Percentiles rank a stretch among this genome's conserved stretches.
Evolutionary conservation across 2,113 vertebrate genomes (phyloP).

Genomic region (Hippocampus abdominalis): DNA sequence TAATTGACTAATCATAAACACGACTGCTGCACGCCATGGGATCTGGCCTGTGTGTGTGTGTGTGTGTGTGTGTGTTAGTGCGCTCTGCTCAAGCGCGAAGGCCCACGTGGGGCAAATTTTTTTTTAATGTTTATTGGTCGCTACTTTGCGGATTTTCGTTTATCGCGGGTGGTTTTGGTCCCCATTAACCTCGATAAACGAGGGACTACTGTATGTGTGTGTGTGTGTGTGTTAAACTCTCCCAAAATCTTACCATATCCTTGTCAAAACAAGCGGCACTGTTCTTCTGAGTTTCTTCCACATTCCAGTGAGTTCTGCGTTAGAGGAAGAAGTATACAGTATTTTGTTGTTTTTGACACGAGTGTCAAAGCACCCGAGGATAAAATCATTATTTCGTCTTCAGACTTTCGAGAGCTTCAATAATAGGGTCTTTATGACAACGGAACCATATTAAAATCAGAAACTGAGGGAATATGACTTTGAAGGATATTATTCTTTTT

Average conservation of each 20-base stretch:
- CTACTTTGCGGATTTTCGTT: no score
- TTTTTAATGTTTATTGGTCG: no score
- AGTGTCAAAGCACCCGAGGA: background rate
- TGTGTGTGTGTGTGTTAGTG: no score
- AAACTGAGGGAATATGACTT: background rate
- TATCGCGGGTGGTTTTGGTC: no score
- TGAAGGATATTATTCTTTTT: background rate
- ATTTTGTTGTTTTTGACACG: background rate
- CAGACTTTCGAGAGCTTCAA: background rate
- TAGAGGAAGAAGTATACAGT: background rate
- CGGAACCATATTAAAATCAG: background rate
- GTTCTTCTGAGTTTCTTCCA: background rate
- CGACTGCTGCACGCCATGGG: no score
- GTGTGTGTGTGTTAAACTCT: background rate
- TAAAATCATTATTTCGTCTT: background rate
- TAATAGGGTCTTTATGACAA: background rate
- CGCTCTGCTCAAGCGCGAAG: no score
- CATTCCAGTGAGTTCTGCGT: background rate
- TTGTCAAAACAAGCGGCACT: background rate
- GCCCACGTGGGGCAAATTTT: no score
- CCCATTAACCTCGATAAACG: no score
- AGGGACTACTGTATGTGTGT: no score
- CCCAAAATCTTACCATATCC: background rate
- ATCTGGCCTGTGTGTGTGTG: no score
- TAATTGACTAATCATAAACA: no score